These are phyloP conservation scores for Lasius fuliginosus DNA, from an alignment of 2,888 invertebrate species.

Conservation along the genomic window DNA sequence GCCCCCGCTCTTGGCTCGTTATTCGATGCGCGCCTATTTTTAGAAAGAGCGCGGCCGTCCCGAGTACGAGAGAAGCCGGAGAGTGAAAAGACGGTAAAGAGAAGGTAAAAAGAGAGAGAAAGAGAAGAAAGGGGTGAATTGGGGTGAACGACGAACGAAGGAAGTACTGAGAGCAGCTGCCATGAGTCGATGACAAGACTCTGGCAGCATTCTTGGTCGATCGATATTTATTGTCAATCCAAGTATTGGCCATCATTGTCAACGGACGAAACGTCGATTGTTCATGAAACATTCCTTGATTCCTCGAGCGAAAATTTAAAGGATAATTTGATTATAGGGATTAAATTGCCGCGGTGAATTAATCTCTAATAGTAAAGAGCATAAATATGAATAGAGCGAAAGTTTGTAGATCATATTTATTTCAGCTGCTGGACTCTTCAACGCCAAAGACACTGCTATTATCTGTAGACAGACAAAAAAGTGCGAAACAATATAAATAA, in stretches of 20 bases:
- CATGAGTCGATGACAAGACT: conserved; percentile 13
- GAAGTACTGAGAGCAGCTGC: conserved; percentile 21
- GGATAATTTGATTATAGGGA: neutral
- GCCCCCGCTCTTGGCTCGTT: conserved; percentile 65
- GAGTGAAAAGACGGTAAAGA: conserved; percentile 33
- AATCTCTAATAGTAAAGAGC: neutral
- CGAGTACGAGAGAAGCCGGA: conserved; percentile 52
- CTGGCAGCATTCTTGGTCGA: conserved; percentile 4
- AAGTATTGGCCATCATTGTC: conserved; percentile 31
- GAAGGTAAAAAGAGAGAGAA: conserved; percentile 18
- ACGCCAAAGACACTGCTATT: neutral
- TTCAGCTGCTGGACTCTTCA: neutral
- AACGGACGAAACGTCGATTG: neutral
- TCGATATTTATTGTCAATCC: conserved; percentile 50
- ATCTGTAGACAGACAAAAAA: neutral
- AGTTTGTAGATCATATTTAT: neutral
- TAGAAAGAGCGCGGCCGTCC: conserved; percentile 70
- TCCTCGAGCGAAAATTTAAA: neutral
- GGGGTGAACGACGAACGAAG: conserved; percentile 26
- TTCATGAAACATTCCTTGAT: neutral
- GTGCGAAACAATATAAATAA: neutral
- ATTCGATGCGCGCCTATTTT: conserved; percentile 76
- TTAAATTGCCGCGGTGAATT: neutral
- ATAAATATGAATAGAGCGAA: neutral
- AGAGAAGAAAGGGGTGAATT: neutral